Evolutionary conservation across 2,888 invertebrate species (phyloP).

Genomic region (Agriopis leucophaearia): DNA sequence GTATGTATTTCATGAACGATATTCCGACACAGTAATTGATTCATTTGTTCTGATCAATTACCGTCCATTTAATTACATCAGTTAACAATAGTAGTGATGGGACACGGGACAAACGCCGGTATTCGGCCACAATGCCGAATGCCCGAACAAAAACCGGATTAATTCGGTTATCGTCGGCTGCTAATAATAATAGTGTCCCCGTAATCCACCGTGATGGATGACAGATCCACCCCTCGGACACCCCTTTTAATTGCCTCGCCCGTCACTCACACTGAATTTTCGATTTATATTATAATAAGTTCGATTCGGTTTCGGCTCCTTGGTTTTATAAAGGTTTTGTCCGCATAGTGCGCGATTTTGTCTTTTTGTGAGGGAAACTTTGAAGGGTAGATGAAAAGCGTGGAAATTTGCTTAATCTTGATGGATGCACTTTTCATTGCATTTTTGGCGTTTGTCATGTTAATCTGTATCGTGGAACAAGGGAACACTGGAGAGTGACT

Average conservation of each 20-base stretch:
- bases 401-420: slow-evolving; percentile 26
- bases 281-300: slow-evolving; percentile 86
- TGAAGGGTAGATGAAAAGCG: slow-evolving; percentile 36
- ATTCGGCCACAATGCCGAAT: slow-evolving; percentile 55
- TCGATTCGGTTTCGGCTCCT: slow-evolving; percentile 50
- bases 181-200: slow-evolving; percentile 82
- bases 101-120: slow-evolving; percentile 35
- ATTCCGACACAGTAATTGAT: slow-evolving; percentile 9
- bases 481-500: background rate
- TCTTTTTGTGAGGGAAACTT: slow-evolving; percentile 33
- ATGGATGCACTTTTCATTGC: slow-evolving; percentile 44
- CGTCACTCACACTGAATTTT: slow-evolving; percentile 76
- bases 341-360: slow-evolving; percentile 41
- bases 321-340: slow-evolving; percentile 54
- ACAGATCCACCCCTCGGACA: slow-evolving; percentile 66
- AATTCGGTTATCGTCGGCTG: slow-evolving; percentile 76
- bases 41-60: slow-evolving; percentile 11
- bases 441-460: slow-evolving; percentile 39
- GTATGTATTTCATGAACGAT: slow-evolving; percentile 8
- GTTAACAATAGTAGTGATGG: slow-evolving; percentile 26
- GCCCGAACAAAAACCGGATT: slow-evolving; percentile 75
- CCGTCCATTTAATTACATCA: slow-evolving; percentile 31
- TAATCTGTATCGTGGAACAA: background rate
- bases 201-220: slow-evolving; percentile 81
- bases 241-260: slow-evolving; percentile 84